Evolutionary conservation across 2,797 vertebrate species (phyloP).

Genomic region (Zalophus californianus): DNA sequence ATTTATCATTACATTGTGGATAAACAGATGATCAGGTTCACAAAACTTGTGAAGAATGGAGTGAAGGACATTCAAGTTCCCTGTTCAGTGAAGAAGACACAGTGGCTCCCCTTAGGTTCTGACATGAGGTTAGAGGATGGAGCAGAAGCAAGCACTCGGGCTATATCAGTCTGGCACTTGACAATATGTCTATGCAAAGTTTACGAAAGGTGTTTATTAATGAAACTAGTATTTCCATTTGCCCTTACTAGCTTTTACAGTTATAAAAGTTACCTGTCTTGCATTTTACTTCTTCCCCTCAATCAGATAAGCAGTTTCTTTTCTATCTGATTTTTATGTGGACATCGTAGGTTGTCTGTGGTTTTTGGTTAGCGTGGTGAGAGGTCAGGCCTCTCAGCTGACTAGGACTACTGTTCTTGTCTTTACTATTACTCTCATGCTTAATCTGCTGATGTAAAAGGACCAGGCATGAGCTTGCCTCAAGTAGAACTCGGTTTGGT

Average conservation of each 20-base stretch:
- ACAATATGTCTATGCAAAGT: slow-evolving; percentile 11
- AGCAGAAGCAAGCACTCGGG: background rate
- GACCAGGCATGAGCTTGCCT: background rate
- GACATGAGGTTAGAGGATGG: background rate
- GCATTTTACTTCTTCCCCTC: slow-evolving; percentile 41
- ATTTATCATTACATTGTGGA: background rate
- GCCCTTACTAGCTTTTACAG: slow-evolving; percentile 45
- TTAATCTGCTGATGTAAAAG: slow-evolving; percentile 56
- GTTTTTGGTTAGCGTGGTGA: slow-evolving; percentile 55
- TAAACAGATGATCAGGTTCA: slow-evolving; percentile 21
- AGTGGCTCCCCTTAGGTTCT: background rate
- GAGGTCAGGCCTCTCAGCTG: slow-evolving; percentile 42
- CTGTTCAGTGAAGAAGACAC: background rate
- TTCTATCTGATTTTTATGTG: slow-evolving; percentile 60
- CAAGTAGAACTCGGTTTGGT: slow-evolving; percentile 15
- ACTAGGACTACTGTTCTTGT: slow-evolving; percentile 60
- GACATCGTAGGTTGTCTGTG: slow-evolving; percentile 37
- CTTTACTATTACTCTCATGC: slow-evolving; percentile 58
- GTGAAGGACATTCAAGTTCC: background rate
- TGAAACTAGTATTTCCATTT: slow-evolving; percentile 52
- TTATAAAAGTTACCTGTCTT: slow-evolving; percentile 44
- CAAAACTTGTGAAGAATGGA: background rate
- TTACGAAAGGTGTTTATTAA: slow-evolving; percentile 65
- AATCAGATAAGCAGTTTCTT: slow-evolving; percentile 68
- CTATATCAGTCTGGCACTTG: slow-evolving; percentile 30